phyloP scores from a whole-genome alignment of 2,888 invertebrate species.

The Meghimatium bilineatum region DNA sequence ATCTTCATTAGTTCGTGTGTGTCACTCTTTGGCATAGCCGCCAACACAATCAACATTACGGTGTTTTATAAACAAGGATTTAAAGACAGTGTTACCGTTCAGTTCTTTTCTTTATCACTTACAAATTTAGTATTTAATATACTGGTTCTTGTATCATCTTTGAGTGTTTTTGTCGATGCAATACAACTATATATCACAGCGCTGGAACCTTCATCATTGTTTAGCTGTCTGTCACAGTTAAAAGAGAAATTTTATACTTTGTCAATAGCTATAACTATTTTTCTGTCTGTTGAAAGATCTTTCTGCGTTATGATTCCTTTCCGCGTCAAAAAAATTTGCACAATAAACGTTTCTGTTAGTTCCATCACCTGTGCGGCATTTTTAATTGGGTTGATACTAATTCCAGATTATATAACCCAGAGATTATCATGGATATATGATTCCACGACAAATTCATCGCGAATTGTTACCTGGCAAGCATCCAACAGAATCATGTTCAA shows the following conservation, averaged over 20 bases:
- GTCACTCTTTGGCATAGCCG: not conserved
- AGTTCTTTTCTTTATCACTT: not conserved
- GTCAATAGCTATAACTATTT: not conserved
- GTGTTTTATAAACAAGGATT: not conserved
- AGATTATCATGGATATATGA: not conserved
- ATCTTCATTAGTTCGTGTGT: not conserved
- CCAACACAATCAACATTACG: not conserved
- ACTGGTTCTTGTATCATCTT: not conserved
- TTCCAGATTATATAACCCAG: not conserved
- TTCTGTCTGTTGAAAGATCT: not conserved
- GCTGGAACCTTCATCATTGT: not conserved
- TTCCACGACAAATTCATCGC: not conserved
- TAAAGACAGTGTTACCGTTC: constrained; percentile 1
- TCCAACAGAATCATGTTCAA: not conserved
- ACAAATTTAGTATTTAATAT: not conserved
- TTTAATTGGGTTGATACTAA: not conserved
- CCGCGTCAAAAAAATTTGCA: not conserved
- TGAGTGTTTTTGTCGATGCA: not conserved
- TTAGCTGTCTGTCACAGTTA: not conserved
- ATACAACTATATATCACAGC: not conserved
- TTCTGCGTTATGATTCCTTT: not conserved
- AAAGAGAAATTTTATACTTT: not conserved
- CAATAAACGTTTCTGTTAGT: not conserved
- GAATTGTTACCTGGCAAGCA: not conserved
- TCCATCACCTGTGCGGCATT: not conserved